Evolutionary conservation across 2,113 vertebrate species (phyloP).

Genomic region (Eptatretus burgeri): DNA sequence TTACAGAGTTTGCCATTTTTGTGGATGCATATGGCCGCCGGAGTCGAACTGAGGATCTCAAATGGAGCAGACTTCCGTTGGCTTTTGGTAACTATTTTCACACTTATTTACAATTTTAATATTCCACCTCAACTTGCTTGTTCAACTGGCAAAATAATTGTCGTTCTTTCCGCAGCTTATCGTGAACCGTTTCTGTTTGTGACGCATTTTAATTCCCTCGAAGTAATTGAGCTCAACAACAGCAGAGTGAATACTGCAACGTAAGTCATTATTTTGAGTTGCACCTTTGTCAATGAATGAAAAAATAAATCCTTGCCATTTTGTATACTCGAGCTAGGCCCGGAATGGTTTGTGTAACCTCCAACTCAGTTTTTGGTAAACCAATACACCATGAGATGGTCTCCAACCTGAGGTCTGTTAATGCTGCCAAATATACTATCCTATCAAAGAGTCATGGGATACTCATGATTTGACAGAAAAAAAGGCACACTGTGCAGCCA

Average conservation of each 20-base stretch:
- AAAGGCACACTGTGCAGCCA: no score
- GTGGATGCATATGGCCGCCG: slow-evolving; percentile 76
- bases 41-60: slow-evolving; percentile 69
- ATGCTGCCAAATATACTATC: no score
- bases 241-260: background rate
- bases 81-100: slow-evolving; percentile 39
- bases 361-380: no score
- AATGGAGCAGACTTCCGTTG: slow-evolving; percentile 76
- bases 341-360: no score
- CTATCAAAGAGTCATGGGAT: no score
- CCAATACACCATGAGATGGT: no score
- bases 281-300: no score
- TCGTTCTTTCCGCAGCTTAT: slow-evolving; percentile 27
- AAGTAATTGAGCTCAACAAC: slow-evolving; percentile 45
- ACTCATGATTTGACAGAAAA: no score
- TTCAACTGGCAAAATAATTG: no score
- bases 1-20: slow-evolving; percentile 71
- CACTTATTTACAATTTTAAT: background rate
- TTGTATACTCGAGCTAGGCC: no score
- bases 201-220: slow-evolving; percentile 89
- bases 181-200: slow-evolving; percentile 90
- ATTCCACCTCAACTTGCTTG: background rate
- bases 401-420: no score
- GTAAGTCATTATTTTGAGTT: background rate
- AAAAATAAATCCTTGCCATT: no score